Evolutionary conservation across 2,113 vertebrate species (phyloP).

Genomic region (Entomyzon cyanotis): DNA sequence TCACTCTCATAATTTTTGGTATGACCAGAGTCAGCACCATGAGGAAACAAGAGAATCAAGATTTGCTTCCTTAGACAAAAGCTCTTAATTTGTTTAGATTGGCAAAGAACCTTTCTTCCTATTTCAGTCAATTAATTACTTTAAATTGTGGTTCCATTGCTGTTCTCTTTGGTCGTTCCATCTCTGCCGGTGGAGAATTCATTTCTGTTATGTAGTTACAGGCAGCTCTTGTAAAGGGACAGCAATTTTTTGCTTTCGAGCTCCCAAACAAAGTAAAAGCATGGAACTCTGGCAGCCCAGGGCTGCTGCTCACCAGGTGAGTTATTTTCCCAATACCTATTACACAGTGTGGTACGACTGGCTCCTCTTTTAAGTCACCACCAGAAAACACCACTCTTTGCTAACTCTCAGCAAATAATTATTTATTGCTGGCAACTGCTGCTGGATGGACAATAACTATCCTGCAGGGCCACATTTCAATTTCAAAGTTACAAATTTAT

Average conservation of each 20-base stretch:
- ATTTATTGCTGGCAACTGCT: background rate
- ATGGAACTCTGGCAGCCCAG: background rate
- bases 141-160: background rate
- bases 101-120: background rate
- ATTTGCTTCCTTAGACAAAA: background rate
- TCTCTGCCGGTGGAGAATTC: background rate
- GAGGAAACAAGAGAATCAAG: background rate
- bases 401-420: background rate
- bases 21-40: background rate
- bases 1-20: background rate
- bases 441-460: background rate
- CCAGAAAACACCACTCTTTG: background rate
- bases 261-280: background rate
- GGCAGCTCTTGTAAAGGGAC: background rate
- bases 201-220: background rate
- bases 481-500: background rate
- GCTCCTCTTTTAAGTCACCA: background rate
- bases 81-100: background rate
- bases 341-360: background rate
- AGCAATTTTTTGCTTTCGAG: background rate
- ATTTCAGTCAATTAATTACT: background rate
- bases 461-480: background rate
- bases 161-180: background rate
- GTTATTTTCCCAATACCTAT: background rate
- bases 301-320: background rate